Conservation (phyloP, 2,113 vertebrate genomes). For the Pituophis catenifer region DNA sequence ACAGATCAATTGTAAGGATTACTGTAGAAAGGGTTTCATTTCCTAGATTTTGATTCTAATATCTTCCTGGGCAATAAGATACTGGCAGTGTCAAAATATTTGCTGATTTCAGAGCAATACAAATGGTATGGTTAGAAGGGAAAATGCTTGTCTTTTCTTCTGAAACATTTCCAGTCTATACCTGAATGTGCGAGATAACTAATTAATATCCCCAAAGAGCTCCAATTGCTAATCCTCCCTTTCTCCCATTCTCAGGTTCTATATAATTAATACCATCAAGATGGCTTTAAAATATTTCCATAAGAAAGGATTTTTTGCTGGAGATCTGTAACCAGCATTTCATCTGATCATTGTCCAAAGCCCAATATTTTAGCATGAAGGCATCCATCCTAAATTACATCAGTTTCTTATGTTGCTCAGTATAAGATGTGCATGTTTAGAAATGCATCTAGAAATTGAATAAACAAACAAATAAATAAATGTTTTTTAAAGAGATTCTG, state of each 20-base stretch:
- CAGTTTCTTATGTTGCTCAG: not conserved
- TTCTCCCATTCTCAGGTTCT: not conserved
- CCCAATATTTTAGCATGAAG: not conserved
- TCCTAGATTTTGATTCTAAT: not conserved
- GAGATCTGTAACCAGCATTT: not conserved
- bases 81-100: not conserved
- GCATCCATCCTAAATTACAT: not conserved
- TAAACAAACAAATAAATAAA: not conserved
- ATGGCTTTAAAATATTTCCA: not conserved
- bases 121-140: not conserved
- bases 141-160: not conserved
- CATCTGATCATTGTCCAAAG: not conserved
- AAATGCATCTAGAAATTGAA: not conserved
- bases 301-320: not conserved
- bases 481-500: slow-evolving; percentile 9
- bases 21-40: not conserved
- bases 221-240: not conserved
- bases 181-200: not conserved
- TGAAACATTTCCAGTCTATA: not conserved
- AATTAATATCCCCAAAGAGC: not conserved
- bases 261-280: not conserved
- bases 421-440: not conserved
- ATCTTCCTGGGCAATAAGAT: not conserved
- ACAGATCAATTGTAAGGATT: not conserved
- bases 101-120: not conserved